Evolutionary conservation across 35 echinoderm and acorn worm genomes (phyloP), one percentile per base, ranked within the genome.

Genomic region (Lytechinus variegatus): DNA sequence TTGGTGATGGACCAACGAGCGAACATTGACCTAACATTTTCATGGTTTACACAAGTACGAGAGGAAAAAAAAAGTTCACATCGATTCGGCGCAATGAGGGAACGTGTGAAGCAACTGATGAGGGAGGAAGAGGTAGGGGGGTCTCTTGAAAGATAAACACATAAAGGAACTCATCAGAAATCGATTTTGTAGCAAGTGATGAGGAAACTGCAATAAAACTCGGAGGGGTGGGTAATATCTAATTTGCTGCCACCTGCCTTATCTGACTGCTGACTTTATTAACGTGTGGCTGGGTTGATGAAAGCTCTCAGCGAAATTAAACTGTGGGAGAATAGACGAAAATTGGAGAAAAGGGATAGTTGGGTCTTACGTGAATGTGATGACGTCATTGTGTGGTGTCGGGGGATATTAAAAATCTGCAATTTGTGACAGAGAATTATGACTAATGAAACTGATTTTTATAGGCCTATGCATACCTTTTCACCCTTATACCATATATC

Each of bases 281-380:
- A 79, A 79, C 66, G 66, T 79, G 66, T 79, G 66, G 21, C 14
- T 79, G 66, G 4, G 66, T 79, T 79, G 66, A 79, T 79, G 66
- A 79, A 79, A 79, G 66, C 66, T 79, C 66, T 79, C 66, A 79
- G 66, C 66, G 66, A 79, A 79, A 79, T 79, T 79, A 79, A 79
- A 79, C 66, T 79, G 19, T 79, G 19, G 66, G 21, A 79, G 66
- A 79, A 79, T 44, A 2, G 33, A 44, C 33, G 33, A 24, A 7
- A 79, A 79, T 6, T 16, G 1, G 66, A 24, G 16, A 5, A 79
- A 79, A 19, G 21, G 66, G 66, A 16, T 2, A 79, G 66, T 7
- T 27, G 66, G 66, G n/a, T 79, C 66, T 6, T 8, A 79, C n/a
- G 21, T 6, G 14, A 24, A 24, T 79, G 66, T 24, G 19, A n/a